These are phyloP conservation scores for Enteromius argenteus DNA, from an alignment of 2,797 vertebrate genomes.

Conservation along the genomic window DNA sequence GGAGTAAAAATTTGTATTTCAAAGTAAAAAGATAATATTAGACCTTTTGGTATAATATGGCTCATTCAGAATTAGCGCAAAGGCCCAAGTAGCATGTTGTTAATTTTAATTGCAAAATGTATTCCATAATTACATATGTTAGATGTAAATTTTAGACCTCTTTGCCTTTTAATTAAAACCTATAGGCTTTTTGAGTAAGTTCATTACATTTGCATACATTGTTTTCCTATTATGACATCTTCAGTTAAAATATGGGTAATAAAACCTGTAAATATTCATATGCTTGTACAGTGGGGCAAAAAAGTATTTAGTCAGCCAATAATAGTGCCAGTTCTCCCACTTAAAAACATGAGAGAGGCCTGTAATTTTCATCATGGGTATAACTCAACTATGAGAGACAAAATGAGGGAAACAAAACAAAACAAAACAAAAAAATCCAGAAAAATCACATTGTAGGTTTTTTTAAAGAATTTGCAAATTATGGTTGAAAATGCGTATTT, in stretches of 20 bases:
- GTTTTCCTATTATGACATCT: background rate
- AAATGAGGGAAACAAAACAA: too few species aligned
- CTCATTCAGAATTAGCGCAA: background rate
- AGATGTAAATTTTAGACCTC: background rate
- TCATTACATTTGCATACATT: background rate
- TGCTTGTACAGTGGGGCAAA: too few species aligned
- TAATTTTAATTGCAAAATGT: background rate
- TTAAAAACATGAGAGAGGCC: too few species aligned
- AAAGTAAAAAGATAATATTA: background rate
- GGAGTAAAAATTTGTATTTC: background rate
- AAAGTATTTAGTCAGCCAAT: too few species aligned
- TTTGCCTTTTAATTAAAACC: background rate
- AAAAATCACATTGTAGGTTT: too few species aligned
- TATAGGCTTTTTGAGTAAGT: background rate
- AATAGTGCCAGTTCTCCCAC: too few species aligned
- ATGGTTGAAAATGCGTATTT: too few species aligned
- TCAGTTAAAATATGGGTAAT: background rate
- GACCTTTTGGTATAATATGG: background rate
- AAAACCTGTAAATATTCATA: background rate
- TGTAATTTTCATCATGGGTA: too few species aligned
- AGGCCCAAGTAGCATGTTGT: background rate
- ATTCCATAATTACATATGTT: background rate
- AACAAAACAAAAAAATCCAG: too few species aligned
- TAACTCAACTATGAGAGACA: too few species aligned
- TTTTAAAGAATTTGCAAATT: too few species aligned